Evolutionary conservation across 2,797 vertebrate genomes (phyloP), one percentile per base, ranked within the genome.

Genomic region (Spinibarbus caldwelli): DNA sequence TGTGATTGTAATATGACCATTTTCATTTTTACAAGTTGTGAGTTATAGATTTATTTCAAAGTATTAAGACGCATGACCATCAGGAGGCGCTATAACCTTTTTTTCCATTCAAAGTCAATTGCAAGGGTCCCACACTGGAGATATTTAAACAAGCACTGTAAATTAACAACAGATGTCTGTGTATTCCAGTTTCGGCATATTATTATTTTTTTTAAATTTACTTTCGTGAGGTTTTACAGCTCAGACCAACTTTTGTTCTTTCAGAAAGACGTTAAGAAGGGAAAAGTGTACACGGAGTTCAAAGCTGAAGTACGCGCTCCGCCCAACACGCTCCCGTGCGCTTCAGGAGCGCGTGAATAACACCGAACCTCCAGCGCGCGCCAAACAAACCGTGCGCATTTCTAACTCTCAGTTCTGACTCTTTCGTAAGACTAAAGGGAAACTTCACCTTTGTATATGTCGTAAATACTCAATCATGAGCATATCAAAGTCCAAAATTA

Each of bases 401-500:
- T 29, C 43, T 45, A 47, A 64, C 49, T 83, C 64, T 71, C 45
- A 12, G 47, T 21, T 45, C 59, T 23, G 11, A 68, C 43, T 3
- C 8, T 8, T 26, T n/a, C 21, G 21, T 34, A 12, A 23, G 26
- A 47, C 26, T 15, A 26, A 64, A 29, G 47, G n/a, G 15, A 47
- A 17, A 34, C 2, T 34, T 70, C 17, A 6, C 2, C 21, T 10
- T 52, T 14, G n/a, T 62, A 4, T 17, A 70, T 70, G 14, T 70
- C 12, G 47, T 38, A 36, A n/a, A 34, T 10, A 4, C 66, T 36
- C 52, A 73, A 12, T 10, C 49, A 89, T 87, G 88, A 89, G 85
- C 52, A 12, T 52, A 12, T 49, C 57, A 36, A 87, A 47, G 6
- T 87, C 82, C 36, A 87, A 12, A 80, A 36, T 89, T 4, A 89